Evolutionary conservation across 1,140 invertebrate genomes (phyloP), one percentile per base, ranked within the genome.

Genomic region (Halotydeus destructor): DNA sequence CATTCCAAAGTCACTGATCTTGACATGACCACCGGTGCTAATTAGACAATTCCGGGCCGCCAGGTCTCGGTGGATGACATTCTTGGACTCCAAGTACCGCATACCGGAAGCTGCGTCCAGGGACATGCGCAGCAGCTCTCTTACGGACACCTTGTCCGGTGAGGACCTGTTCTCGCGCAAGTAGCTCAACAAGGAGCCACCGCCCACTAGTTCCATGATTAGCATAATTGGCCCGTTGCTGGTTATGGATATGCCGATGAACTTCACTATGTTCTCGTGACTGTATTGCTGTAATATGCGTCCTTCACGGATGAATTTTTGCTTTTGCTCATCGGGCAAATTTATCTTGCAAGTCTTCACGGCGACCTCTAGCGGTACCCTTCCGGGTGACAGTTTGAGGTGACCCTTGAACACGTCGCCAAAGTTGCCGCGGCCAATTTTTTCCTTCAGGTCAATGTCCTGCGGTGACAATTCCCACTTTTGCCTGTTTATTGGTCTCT

Each of bases 181-280:
- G 65, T 79, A 88, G 27, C 75, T 81, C 25, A 91, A 63, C 34
- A 93, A 65, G 2, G 84, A 86, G 32, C 85, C 85, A 82, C 83
- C 83, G 50, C 78, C 72, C n/a, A 93, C 84, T 41, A 89, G 66
- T 64, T 97, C 89, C 86, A 97, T 93, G 18, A 96, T 83, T 54
- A 97, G 94, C 88, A 96, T 94, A 37, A 97, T 89, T 0, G 91
- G 91, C 54, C 94, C 86, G 55, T 93, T 88, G n/a, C n/a, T n/a
- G 57, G 93, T 85, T 35, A 93, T 86, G 53, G 86, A 91, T 51
- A 97, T 94, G 18, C 89, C 89, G 50, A 94, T 91, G n/a, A 96
- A 71, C 53, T 82, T 76, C 5, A 91, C 85, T 51, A 91, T 83
- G 60, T 96, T 96, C 1, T 82, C 82, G 65, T 96, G 89, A 60